These are phyloP conservation scores for Phrynosoma blainvillii DNA, from an alignment of 2,113 vertebrate genomes.

Conservation along the genomic window DNA sequence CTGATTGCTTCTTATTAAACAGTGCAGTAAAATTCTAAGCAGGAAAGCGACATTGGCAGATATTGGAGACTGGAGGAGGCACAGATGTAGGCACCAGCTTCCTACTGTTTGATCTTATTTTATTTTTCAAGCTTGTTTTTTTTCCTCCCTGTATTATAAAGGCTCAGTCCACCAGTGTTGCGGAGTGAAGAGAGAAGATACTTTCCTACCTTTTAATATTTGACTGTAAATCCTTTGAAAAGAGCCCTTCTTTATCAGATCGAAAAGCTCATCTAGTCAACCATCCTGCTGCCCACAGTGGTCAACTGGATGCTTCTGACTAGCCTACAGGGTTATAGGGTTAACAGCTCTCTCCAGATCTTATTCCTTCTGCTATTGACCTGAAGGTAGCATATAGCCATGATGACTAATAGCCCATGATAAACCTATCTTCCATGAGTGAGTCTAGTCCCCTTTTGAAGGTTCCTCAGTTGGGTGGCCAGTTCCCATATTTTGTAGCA, in stretches of 20 bases:
- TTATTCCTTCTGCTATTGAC: not conserved
- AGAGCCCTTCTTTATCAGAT: not conserved
- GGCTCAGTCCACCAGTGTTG: not conserved
- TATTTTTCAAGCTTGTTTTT: not conserved
- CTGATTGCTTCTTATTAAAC: conserved; percentile 25
- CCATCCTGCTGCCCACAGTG: too few relatives aligned
- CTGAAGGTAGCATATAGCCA: not conserved
- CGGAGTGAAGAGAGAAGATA: not conserved
- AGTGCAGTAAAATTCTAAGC: not conserved
- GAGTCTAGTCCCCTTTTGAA: not conserved
- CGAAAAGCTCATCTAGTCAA: not conserved
- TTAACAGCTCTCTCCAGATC: not conserved
- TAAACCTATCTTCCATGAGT: not conserved
- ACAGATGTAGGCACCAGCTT: not conserved
- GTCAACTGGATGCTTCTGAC: not conserved
- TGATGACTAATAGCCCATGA: not conserved
- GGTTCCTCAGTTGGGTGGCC: not conserved
- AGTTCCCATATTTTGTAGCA: not conserved
- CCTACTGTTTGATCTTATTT: not conserved
- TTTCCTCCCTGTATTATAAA: not conserved
- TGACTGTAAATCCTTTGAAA: not conserved
- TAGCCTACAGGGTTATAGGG: not conserved
- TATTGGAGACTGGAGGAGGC: not conserved
- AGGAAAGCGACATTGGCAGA: conserved; percentile 2
- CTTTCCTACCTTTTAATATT: conserved; percentile 1